Conservation (phyloP, 2,888 invertebrate genomes). For the Lumbricus terrestris region DNA sequence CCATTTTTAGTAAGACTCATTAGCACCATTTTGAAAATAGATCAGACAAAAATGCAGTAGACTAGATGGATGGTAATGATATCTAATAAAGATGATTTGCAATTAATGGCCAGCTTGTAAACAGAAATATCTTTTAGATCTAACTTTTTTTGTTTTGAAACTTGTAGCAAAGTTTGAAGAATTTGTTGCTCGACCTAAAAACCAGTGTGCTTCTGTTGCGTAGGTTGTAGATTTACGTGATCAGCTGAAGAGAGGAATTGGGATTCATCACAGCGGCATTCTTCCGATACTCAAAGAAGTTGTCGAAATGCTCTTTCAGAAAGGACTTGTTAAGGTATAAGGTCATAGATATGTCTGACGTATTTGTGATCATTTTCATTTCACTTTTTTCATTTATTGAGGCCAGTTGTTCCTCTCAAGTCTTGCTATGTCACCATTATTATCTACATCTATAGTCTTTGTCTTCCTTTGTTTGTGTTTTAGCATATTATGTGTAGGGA, state of each 20-base stretch:
- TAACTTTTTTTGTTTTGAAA: background rate
- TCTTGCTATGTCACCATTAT: no score
- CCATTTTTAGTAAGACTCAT: no score
- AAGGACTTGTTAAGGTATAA: constrained; percentile 82
- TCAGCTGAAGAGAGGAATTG: constrained; percentile 79
- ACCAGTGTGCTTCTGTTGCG: background rate
- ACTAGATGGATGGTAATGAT: background rate
- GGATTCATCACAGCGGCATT: constrained; percentile 96
- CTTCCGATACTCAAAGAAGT: constrained; percentile 98
- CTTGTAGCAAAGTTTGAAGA: background rate
- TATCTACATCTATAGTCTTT: no score
- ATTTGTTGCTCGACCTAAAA: background rate
- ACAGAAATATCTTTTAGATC: background rate
- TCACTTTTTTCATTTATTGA: no score
- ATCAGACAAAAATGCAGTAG: no score
- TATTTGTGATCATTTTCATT: no score
- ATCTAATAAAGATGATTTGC: background rate
- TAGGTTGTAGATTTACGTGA: constrained; percentile 70
- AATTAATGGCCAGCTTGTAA: background rate
- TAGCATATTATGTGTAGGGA: no score
- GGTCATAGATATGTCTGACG: constrained; percentile 57
- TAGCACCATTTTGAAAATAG: no score
- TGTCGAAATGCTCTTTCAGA: constrained; percentile 93
- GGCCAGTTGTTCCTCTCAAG: no score
- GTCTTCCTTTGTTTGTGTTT: no score